A percentile compares a stretch with the other conserved stretches of the same genome.
These are phyloP conservation scores for Musca domestica DNA, from an alignment of 1,140 invertebrate species.

Conservation along the genomic window DNA sequence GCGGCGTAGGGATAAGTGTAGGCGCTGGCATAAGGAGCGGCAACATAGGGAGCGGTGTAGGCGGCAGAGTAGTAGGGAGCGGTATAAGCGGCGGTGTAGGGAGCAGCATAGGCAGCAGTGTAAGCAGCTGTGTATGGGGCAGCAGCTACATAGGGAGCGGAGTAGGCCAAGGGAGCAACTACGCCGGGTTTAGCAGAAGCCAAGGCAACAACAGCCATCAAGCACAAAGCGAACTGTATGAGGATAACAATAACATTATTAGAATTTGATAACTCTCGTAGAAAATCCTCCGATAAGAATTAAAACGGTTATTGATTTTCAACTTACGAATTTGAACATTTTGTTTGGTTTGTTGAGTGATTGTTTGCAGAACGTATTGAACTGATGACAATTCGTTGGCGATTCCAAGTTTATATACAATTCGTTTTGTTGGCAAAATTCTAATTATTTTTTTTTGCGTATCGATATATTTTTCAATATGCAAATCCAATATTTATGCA, in stretches of 20 bases:
- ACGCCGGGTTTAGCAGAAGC: constrained; percentile 45
- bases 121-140: constrained; percentile 34
- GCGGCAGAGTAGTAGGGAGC: constrained; percentile 23
- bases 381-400: not conserved
- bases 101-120: constrained; percentile 21
- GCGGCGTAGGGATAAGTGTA: constrained; percentile 27
- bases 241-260: not conserved
- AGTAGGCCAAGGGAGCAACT: constrained; percentile 32
- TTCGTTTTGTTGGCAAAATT: too few species aligned
- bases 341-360: constrained; percentile 28
- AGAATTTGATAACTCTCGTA: not conserved
- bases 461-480: too few species aligned
- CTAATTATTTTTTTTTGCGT: too few species aligned
- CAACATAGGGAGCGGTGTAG: constrained; percentile 16
- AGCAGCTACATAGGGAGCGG: constrained; percentile 21
- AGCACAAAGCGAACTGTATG: constrained; percentile 44
- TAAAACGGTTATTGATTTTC: not conserved
- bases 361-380: constrained; percentile 17
- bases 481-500: too few species aligned
- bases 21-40: constrained; percentile 19
- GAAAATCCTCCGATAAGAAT: not conserved
- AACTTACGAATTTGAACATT: constrained; percentile 53
- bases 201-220: constrained; percentile 45
- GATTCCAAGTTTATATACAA: not conserved
- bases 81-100: constrained; percentile 20